Evolutionary conservation across 2,113 vertebrate species (phyloP), one percentile per base, ranked within the genome.

Genomic region (Glaucidium brasilianum): DNA sequence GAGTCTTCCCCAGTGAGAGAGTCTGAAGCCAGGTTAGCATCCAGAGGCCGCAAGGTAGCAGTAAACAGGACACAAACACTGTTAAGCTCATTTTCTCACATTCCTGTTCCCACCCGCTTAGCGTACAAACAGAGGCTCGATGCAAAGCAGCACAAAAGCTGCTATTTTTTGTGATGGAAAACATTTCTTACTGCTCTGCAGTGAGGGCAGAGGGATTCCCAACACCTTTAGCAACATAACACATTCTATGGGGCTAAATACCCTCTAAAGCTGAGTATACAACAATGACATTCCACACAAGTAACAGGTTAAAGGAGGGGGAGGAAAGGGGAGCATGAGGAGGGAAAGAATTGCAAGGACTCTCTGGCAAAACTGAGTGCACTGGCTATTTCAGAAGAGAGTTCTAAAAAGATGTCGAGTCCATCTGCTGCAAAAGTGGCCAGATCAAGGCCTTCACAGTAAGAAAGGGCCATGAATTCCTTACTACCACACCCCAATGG

Each of bases 1-100:
- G 99, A 98, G 94, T 99, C 99, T 82, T 99, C 99, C 95, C 98
- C 99, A 93, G 98, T 98, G 96, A 99, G 98, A 97, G 99, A 98
- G 96, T 99, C 99, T 99, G 98, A 96, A 97, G 96, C 91, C 98
- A 97, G 95, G 78, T 89, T 74, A 94, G 75, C 76, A 53, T 75
- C 95, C 95, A 79, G 78, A 64, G 94, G 78, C 85, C 81, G 27
- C 91, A 58, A 25, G 90, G 94, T 3, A 90, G 97, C 97, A 91
- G 96, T 92, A 92, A 97, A 98, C 81, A 96, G 97, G 84, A 97
- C 64, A 97, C 52, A 98, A 67, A 97, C 82, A 97, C 55, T 0
- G 79, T 37, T 96, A 96, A 52, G 53, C 76, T 96, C 94, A 23
- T 1, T 0, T 11, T 34, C 39, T 15, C 81, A 66, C 77, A 12